phyloP scores from a whole-genome alignment of 1,140 invertebrate species.

The Melipona quadrifasciata region DNA sequence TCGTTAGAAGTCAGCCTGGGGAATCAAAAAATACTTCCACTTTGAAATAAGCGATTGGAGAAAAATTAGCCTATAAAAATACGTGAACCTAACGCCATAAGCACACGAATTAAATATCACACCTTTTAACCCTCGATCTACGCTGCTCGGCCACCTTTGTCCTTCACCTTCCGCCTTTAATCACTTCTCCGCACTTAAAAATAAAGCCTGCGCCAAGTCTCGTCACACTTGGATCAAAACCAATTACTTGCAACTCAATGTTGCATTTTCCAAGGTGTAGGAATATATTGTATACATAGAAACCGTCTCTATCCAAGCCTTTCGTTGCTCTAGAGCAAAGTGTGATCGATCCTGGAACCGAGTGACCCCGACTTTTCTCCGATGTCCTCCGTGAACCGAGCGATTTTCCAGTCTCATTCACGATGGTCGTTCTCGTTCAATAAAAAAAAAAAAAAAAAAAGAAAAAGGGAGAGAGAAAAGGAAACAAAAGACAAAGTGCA shows the following conservation, averaged over 20 bases:
- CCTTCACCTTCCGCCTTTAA: background rate
- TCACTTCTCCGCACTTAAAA: background rate
- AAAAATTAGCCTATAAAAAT: background rate
- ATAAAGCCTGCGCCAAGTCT: background rate
- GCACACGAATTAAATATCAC: background rate
- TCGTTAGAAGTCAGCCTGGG: too few species aligned
- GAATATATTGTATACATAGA: background rate
- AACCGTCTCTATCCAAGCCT: background rate
- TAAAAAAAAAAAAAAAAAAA: background rate
- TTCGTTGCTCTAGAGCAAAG: background rate
- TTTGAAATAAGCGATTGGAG: background rate
- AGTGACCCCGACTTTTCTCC: conserved; percentile 33
- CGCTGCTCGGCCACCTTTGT: background rate
- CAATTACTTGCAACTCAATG: background rate
- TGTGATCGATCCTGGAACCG: conserved; percentile 20
- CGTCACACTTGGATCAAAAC: background rate
- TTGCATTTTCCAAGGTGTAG: background rate
- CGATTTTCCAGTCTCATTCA: conserved; percentile 39
- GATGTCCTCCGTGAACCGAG: background rate
- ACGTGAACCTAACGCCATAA: background rate
- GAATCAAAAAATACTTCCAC: too few species aligned
- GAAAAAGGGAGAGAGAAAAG: background rate
- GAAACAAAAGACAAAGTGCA: background rate
- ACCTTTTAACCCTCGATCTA: background rate
- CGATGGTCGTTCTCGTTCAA: background rate